phyloP scores from a whole-genome alignment of 2,888 invertebrate species.

The Agonum fuliginosum region DNA sequence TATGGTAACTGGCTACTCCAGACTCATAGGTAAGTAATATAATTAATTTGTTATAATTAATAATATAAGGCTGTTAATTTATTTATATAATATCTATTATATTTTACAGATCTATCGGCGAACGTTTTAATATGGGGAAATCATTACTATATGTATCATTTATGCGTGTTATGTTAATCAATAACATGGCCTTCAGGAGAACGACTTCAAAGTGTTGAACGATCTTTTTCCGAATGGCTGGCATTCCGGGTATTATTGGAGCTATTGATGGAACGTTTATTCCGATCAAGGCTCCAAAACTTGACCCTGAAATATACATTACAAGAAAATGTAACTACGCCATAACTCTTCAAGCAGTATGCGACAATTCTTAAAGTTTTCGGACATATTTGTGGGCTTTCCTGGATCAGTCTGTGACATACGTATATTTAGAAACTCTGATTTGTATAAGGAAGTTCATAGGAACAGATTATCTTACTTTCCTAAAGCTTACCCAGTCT shows the following conservation, averaged over 20 bases:
- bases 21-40: not conserved
- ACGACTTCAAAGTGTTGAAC: not conserved
- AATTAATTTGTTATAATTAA: too few species aligned
- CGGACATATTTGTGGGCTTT: slow-evolving; percentile 53
- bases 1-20: not conserved
- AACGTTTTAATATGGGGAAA: not conserved
- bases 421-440: slow-evolving; percentile 52
- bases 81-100: not conserved
- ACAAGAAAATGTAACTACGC: slow-evolving; percentile 8
- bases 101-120: not conserved
- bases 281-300: slow-evolving; percentile 41
- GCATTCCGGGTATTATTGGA: slow-evolving; percentile 17
- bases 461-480: slow-evolving; percentile 37
- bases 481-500: slow-evolving; percentile 61
- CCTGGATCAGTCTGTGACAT: slow-evolving; percentile 48
- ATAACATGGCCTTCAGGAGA: not conserved
- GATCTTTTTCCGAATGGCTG: not conserved
- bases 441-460: slow-evolving; percentile 31
- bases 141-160: not conserved
- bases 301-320: slow-evolving; percentile 10
- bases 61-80: not conserved
- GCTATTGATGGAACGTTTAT: slow-evolving; percentile 20
- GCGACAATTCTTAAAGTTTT: too few species aligned
- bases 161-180: not conserved
- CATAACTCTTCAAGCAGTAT: too few species aligned